Evolutionary conservation across 2,113 vertebrate species (phyloP).

Genomic region (Pontoporia blainvillei): DNA sequence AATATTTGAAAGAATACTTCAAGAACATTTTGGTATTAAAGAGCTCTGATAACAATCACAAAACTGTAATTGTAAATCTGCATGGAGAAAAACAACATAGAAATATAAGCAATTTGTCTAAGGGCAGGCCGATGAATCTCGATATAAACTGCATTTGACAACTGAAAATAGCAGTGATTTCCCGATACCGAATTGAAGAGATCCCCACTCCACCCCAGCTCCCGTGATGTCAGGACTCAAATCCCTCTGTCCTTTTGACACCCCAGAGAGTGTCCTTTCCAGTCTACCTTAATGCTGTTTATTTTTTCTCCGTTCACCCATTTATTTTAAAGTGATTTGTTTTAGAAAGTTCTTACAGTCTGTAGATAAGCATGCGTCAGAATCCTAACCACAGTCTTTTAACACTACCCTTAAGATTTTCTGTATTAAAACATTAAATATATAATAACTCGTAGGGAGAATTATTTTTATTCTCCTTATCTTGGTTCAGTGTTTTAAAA

Average conservation of each 20-base stretch:
- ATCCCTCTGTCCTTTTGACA: neutral
- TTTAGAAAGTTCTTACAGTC: neutral
- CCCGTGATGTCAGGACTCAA: neutral
- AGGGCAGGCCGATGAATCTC: neutral
- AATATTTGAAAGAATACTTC: neutral
- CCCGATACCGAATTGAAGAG: neutral
- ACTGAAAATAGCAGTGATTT: neutral
- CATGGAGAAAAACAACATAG: neutral
- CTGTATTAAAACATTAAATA: neutral
- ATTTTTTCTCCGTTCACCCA: neutral
- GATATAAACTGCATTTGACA: neutral
- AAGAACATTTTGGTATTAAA: neutral
- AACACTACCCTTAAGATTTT: neutral
- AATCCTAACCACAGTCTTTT: neutral
- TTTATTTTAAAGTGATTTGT: neutral
- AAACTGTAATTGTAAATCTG: neutral
- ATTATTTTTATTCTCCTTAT: conserved; percentile 24
- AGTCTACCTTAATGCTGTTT: neutral
- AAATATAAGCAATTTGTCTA: neutral
- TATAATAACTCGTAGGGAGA: neutral
- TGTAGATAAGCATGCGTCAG: neutral
- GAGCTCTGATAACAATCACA: neutral
- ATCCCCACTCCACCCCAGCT: fast-evolving
- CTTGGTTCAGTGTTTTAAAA: neutral
- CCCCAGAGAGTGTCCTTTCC: neutral